Evolutionary conservation across 2,888 invertebrate species (phyloP).

Genomic region (Nebria salina): DNA sequence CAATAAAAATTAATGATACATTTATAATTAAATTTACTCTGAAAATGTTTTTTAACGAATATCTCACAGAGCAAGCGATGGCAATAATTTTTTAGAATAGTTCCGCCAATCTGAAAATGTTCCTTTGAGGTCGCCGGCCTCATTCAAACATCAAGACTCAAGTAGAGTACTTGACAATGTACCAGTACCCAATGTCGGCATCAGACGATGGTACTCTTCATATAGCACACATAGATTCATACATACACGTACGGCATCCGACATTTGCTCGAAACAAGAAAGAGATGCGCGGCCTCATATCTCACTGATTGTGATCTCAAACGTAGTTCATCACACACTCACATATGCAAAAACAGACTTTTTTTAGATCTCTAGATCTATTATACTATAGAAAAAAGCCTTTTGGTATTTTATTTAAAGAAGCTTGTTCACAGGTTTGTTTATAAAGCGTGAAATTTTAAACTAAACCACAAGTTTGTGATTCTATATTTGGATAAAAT

Average conservation of each 20-base stretch:
- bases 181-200: background rate
- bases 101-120: conserved; percentile 16
- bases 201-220: conserved; percentile 6
- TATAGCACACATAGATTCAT: background rate
- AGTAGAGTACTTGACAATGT: conserved; percentile 26
- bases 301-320: conserved; percentile 10
- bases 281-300: background rate
- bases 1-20: too few relatives aligned
- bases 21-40: background rate
- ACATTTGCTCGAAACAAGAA: conserved; percentile 5
- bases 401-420: too few relatives aligned
- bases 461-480: background rate
- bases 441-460: background rate
- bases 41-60: background rate
- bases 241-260: conserved; percentile 5
- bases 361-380: background rate
- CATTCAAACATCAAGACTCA: conserved; percentile 5
- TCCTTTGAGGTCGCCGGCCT: conserved; percentile 57
- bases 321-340: background rate
- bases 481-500: too few relatives aligned
- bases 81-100: background rate
- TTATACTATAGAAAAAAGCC: too few relatives aligned
- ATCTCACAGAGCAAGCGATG: background rate
- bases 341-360: background rate
- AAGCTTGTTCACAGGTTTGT: background rate